Evolutionary conservation across 2,888 invertebrate species (phyloP), one percentile per base, ranked within the genome.

Genomic region (Macaria liturata): DNA sequence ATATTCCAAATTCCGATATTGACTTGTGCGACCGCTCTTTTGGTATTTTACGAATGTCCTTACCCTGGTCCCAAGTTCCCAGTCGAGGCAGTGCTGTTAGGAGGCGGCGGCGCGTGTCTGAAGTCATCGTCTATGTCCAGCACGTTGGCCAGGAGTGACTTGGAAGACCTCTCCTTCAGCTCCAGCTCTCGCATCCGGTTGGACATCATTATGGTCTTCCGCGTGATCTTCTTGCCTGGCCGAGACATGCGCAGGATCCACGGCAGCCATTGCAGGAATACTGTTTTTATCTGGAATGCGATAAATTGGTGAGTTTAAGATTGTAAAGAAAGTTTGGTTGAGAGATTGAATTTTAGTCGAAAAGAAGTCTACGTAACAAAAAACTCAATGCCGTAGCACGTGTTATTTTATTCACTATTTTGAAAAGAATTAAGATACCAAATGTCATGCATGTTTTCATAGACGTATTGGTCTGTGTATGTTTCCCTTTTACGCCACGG

Each of bases 221-320:
- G 93, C 59, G 97, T 97, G 78, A 98, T 97, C 88, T 98, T 97
- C 92, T 97, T 97, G 53, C 98, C 98, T 46, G 99, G 99, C 78
- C 99, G 95, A 78, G 96, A 95, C 98, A 99, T 99, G 62, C 98
- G 94, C 78, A 99, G 93, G 67, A 98, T 94, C 97, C 98, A 98
- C 62, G 99, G 99, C 82, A 99, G 93, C 98, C 99, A 99, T 93
- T 98, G 97, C 71, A 99, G 95, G 89, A 99, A 97, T 78, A 98
- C 95, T 74, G 96, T 95, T 91, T 97, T 97, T 80, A 98, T 97
- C 99, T 99, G 89, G 45, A 42, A 68, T 66, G 57, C 43, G 57
- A 46, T 43, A 59, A 37, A 30, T 1, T 20, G 20, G 20, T 20
- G 20, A 20, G 20, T 20, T 20, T 20, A 20, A 20, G 20, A 20